A percentile compares a stretch with the other conserved stretches of the same genome.
These are phyloP conservation scores for Arenaria interpres DNA, from an alignment of 2,113 vertebrate species.

Conservation along the genomic window DNA sequence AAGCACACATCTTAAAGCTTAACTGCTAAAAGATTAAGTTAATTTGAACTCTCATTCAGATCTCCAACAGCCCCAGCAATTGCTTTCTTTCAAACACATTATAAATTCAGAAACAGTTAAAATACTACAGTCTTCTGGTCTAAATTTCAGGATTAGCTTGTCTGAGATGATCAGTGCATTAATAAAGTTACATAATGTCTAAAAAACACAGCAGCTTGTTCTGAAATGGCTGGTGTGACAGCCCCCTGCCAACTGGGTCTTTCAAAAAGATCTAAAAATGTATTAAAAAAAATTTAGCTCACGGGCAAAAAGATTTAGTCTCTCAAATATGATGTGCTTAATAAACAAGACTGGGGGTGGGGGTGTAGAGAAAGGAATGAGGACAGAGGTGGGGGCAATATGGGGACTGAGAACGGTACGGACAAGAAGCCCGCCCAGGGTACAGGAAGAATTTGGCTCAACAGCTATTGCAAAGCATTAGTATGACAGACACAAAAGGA, in stretches of 20 bases:
- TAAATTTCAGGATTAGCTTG: background rate
- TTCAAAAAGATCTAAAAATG: background rate
- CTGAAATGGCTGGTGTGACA: background rate
- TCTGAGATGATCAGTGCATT: background rate
- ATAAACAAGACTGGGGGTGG: background rate
- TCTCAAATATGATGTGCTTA: background rate
- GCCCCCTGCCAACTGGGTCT: background rate
- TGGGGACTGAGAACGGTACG: background rate
- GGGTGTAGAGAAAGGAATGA: background rate
- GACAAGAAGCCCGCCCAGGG: background rate
- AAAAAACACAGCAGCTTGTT: background rate
- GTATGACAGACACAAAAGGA: background rate
- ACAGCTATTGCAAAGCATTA: background rate
- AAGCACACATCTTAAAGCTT: background rate
- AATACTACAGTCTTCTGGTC: background rate
- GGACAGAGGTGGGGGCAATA: background rate
- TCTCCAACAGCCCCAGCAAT: background rate
- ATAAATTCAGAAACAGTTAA: background rate
- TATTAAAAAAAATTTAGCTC: background rate
- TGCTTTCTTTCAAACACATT: background rate
- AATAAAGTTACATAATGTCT: background rate
- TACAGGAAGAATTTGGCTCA: background rate
- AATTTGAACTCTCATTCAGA: background rate
- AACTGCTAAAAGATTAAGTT: background rate
- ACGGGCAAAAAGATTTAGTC: background rate